Percentiles rank a stretch among this genome's conserved stretches.
Conservation (phyloP, 2,113 vertebrate species). For the Ailuropoda melanoleuca region DNA sequence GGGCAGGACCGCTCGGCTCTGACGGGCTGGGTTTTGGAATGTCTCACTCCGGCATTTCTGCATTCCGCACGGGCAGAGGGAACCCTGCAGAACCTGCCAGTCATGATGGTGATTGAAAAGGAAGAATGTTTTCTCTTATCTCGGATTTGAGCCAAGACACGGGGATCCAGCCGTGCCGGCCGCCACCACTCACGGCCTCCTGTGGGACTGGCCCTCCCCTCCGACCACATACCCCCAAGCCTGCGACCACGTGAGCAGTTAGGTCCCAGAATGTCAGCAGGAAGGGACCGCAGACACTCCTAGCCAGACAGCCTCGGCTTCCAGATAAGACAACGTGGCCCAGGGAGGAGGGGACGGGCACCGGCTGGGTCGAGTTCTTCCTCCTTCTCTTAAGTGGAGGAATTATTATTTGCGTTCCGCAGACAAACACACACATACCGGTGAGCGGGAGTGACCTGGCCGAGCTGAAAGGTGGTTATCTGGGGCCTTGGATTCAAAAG, state of each 20-base stretch:
- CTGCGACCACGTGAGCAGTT: not conserved
- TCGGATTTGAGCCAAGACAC: not conserved
- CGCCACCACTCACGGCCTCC: fast-evolving
- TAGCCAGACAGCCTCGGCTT: fast-evolving
- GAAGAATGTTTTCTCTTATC: not conserved
- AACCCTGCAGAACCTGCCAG: not conserved
- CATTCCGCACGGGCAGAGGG: not conserved
- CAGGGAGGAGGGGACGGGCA: not conserved
- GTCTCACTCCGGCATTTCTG: not conserved
- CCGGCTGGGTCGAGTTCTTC: fast-evolving
- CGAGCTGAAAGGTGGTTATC: not conserved
- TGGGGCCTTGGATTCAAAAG: not conserved
- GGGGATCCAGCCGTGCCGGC: not conserved
- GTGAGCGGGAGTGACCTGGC: not conserved
- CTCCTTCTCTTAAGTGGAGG: not conserved
- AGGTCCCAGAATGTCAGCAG: not conserved
- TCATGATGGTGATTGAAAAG: not conserved
- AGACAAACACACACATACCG: not conserved
- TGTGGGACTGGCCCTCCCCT: not conserved
- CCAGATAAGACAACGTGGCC: fast-evolving
- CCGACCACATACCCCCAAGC: no score
- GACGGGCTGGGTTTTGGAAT: not conserved
- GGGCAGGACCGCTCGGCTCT: fast-evolving
- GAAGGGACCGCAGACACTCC: not conserved
- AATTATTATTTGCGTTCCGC: not conserved